phyloP scores from a whole-genome alignment of 1,140 invertebrate species.

The Colletes latitarsis region DNA sequence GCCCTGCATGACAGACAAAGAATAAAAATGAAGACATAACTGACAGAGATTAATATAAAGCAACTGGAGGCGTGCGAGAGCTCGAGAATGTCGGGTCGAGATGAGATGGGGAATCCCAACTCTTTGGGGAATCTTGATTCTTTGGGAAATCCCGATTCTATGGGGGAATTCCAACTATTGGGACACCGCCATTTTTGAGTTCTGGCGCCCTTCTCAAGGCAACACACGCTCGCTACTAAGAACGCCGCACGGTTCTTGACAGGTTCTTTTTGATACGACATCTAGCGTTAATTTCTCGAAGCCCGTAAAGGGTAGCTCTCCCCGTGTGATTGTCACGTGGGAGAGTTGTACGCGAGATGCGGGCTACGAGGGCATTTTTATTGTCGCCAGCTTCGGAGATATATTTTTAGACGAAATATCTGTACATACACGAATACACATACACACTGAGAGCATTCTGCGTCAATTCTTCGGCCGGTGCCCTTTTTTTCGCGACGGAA shows the following conservation, averaged over 20 bases:
- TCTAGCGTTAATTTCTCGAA: constrained; percentile 24
- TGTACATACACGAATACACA: background rate
- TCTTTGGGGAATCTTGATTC: too few species aligned
- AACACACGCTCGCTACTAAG: background rate
- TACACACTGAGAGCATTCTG: background rate
- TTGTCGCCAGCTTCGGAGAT: constrained; percentile 31
- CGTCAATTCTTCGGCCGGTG: constrained; percentile 11
- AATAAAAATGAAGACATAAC: background rate
- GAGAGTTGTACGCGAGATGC: background rate
- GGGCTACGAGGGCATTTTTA: constrained; percentile 1
- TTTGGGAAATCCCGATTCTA: too few species aligned
- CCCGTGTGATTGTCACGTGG: background rate
- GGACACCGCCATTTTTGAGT: too few species aligned
- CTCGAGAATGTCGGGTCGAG: too few species aligned
- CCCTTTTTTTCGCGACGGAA: constrained; percentile 19
- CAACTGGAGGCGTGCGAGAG: too few species aligned
- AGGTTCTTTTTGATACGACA: constrained; percentile 30
- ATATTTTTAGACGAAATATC: constrained; percentile 45
- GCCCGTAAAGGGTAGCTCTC: background rate
- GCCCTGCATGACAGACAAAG: background rate
- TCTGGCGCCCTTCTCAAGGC: too few species aligned
- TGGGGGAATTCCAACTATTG: too few species aligned
- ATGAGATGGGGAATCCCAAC: too few species aligned
- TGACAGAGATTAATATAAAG: background rate
- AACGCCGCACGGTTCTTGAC: background rate